Percentiles rank a stretch among this genome's conserved stretches.
phyloP scores from a whole-genome alignment of 2,797 vertebrate genomes.

The Enteromius radiatus region DNA sequence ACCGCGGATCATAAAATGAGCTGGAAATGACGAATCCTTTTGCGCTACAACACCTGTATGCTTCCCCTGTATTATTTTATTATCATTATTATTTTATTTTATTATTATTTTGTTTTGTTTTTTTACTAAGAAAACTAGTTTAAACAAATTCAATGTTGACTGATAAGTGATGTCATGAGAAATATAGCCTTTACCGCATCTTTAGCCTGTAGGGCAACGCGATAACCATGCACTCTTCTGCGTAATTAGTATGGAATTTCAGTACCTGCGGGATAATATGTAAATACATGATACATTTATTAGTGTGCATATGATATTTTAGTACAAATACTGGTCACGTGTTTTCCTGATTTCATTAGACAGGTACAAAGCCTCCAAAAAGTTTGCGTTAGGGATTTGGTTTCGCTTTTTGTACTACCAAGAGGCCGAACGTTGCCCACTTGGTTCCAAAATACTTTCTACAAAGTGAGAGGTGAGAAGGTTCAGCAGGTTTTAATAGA shows the following conservation, averaged over 20 bases:
- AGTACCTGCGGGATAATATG: background rate
- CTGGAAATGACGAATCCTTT: background rate
- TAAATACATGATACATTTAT: background rate
- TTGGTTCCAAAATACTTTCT: constrained; percentile 42
- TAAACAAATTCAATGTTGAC: background rate
- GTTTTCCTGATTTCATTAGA: background rate
- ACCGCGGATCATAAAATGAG: background rate
- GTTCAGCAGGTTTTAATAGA: constrained; percentile 69
- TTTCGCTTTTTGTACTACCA: constrained; percentile 47
- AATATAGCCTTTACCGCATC: background rate
- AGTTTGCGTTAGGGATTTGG: background rate
- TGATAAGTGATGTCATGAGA: background rate
- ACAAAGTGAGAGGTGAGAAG: constrained; percentile 60
- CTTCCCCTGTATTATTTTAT: background rate
- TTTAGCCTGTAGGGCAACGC: background rate
- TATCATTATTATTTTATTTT: background rate
- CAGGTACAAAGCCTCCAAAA: constrained; percentile 4
- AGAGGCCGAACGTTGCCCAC: constrained; percentile 20
- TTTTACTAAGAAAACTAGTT: constrained; percentile 3
- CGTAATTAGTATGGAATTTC: background rate
- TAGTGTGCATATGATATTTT: background rate
- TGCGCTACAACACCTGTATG: background rate
- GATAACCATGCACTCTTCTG: background rate
- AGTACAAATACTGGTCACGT: background rate
- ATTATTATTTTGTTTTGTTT: background rate